Base-by-base conservation (phyloP, 2,888 invertebrate species). In the Spatulosminthurus flaviceps region DNA sequence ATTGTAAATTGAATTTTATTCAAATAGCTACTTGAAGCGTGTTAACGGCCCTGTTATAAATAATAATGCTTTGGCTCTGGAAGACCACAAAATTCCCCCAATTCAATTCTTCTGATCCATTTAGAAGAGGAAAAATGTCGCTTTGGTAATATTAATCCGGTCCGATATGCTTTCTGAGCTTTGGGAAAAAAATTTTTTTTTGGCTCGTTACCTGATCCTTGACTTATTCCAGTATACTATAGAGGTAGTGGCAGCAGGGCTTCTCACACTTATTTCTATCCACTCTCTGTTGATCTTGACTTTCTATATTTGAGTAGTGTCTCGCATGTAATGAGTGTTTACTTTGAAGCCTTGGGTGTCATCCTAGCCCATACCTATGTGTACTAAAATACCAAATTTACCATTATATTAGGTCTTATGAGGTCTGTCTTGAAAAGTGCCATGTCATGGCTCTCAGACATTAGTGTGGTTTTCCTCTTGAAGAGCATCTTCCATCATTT, bases 201-300 rank as follows among this genome's bases (percentile, higher is more conserved):
- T 64, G 22, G 64, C 22, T 24, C 64, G n/a, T 64, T 24, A 64
- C 64, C 16, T 24, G 64, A 24, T 24, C 64, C 64, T 64, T 22
- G 64, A 64, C 64, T 9, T 22, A 4, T 24, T 64, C 22, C 64
- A 64, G 64, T 7, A 9, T n/a, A 21, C 22, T 61, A 41, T 13
- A 41, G 7, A 41, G 41, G 41, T 41, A 41, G 41, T 41, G 7
- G 7, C 41, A n/a, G n/a, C n/a, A 34, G 34, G 34, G 9, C 34
- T 34, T 34, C 34, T 34, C 34, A 34, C 4, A 34, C 4, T 34
- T 19, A 51, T 51, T 51, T 19, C 16, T 5, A 34, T 34, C 34
- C 7, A 41, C 41, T 51, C 2, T 51, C 51, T 19, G 16, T 51
- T 51, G 51, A 51, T 51, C 51, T 51, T 51, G 51, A n/a, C n/a